Base-by-base conservation (phyloP, 2,888 invertebrate species). In the Leucophenga montana region DNA sequence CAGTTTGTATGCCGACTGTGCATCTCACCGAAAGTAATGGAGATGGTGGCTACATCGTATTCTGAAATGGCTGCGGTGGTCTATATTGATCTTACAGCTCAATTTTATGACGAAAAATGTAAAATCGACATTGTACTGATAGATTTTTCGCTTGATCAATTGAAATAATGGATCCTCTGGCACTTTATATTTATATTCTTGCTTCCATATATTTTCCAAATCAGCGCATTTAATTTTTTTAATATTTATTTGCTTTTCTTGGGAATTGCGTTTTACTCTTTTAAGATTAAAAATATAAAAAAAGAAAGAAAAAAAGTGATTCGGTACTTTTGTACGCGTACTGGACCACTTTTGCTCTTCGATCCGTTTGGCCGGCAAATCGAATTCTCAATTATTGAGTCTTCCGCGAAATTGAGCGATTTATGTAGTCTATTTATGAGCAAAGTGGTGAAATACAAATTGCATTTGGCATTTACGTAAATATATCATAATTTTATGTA, bases 391-490 rank as follows among this genome's bases (percentile, higher is more conserved):
- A 54, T 39, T 61, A 61, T 61, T 61, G 61, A 39, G 44, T 61
- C 39, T 61, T 61, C 16, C 61, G 13, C 39, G 18, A 39, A 61
- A 61, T 11, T 2, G 39, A 18, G 16, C 61, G 20, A 61, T 61
- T 61, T 44, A 39, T 61, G 16, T 39, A n/a, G 44, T 50, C 66
- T 61, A 72, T 73, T 77, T 71, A 71, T 73, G 75, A 72, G 72
- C 74, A 72, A 75, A 77, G 71, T 74, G 74, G 22, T 68, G 66
- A 75, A 70, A 71, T 70, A 67, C 65, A 64, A 66, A 64, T 46
- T 57, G 65, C 54, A 56, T 22, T 56, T 22, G 27, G 22, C 22
- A 22, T 11, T 39, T 22, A 22, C 56, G 56, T 22, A 22, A 22
- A 39, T 61, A 9, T 39, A 53, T 50, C 39, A 53, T 66, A 53